Percentiles rank a stretch among this genome's conserved stretches.
Conservation (phyloP, 2,113 vertebrate genomes). For the Elaphurus davidianus region DNA sequence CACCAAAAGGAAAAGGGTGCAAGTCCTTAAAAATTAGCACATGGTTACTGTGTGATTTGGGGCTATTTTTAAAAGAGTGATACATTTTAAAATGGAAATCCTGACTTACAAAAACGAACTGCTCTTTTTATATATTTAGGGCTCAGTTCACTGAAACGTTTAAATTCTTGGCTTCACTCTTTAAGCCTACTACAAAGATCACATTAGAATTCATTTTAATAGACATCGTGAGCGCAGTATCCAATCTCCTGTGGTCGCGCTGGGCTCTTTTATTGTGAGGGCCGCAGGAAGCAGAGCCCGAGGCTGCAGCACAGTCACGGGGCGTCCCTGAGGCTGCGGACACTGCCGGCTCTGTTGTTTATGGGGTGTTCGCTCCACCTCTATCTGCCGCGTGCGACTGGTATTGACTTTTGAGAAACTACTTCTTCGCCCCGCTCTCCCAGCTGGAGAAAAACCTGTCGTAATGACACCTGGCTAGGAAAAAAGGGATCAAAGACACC, state of each 20-base stretch:
- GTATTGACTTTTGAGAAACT: conserved; percentile 68
- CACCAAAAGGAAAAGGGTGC: background rate
- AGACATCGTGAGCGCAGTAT: conserved; percentile 31
- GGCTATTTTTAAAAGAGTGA: conserved; percentile 56
- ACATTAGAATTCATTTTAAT: conserved; percentile 66
- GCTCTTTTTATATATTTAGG: conserved; percentile 45
- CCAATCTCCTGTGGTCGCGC: conserved; percentile 42
- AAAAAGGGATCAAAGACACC: conserved; percentile 30
- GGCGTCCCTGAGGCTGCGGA: conserved; percentile 55
- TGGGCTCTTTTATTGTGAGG: conserved; percentile 68
- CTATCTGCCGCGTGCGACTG: conserved; percentile 55
- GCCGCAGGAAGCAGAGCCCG: conserved; percentile 49
- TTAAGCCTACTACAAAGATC: conserved; percentile 66
- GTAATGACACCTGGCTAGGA: conserved; percentile 52
- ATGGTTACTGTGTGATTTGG: background rate
- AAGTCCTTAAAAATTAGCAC: background rate
- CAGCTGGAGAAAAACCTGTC: conserved; percentile 42
- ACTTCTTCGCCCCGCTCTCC: conserved; percentile 44
- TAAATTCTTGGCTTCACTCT: conserved; percentile 57
- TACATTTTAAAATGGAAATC: background rate
- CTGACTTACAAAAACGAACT: conserved; percentile 28
- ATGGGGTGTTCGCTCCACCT: conserved; percentile 64
- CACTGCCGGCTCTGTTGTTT: conserved; percentile 69
- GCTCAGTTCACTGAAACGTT: conserved; percentile 49
- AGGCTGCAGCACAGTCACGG: conserved; percentile 45